Base-by-base conservation (phyloP, 53 echinoderm and acorn worm genomes). In the Apostichopus leukothele region DNA sequence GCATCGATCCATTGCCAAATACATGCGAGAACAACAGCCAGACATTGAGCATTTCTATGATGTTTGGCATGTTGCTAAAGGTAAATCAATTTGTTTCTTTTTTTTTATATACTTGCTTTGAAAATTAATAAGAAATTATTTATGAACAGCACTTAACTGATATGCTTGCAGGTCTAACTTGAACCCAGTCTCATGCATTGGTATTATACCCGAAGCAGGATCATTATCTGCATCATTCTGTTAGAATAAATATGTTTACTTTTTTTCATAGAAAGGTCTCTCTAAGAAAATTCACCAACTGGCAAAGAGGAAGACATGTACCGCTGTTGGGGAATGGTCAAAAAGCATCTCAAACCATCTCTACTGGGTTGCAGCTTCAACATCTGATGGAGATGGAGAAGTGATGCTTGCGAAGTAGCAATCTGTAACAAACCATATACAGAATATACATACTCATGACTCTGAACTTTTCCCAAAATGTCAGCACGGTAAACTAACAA, bases 291-390 rank as follows among this genome's bases (percentile, higher is more conserved):
- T 75, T 75, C n/a, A 75, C 25, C 25, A 75, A 75, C 13, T 75
- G 25, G 76, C 76, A 6, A 75, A 13, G 76, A 75, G 19, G 50
- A 75, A 75, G 76, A 27, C 76, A 2, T 75, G 76, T 6, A 25
- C 39, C 39, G 74, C 13, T 10, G 86, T 68, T 7, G 9, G 21
- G 4, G 12, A 25, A 12, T 93, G 93, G 93, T 67, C 60, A 18
- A 39, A 51, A 75, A 78, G 86, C 25, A 89, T 91, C 7, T 57
- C 79, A 0, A 91, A 84, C 80, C 94, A 93, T 39, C 9, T 93
- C 9, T 93, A 93, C 25, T 93, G 94, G 94, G 83, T 83, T 51
- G 94, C 94, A 0, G 75, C 91, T 19, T 91, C 94, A 25, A 94
- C 94, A 0, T 66, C 55, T 7, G 89, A 91, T 88, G 91, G 94